Evolutionary conservation across 37 sponge, comb jelly and placozoan genomes (phyloP).

Genomic region (Axinella damicornis): DNA sequence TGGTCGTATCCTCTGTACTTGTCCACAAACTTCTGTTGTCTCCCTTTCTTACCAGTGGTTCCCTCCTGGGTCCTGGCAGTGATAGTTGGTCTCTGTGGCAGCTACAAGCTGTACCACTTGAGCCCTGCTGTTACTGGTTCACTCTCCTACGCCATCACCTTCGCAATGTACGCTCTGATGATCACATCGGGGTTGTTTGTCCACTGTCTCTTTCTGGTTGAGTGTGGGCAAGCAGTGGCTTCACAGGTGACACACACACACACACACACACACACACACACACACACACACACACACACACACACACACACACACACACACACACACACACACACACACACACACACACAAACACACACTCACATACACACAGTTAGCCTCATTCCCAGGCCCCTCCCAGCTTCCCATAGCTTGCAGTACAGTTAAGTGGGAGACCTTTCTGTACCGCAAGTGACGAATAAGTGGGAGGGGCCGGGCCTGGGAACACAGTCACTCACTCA

Average conservation of each 20-base stretch:
- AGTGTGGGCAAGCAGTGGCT: conserved; percentile 41
- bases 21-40: not conserved
- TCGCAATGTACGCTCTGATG: conserved; percentile 58
- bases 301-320: too few species aligned
- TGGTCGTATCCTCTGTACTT: too few species aligned
- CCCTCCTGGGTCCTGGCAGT: conserved; percentile 65
- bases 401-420: too few species aligned
- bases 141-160: conserved; percentile 52
- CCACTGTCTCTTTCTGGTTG: conserved; percentile 55
- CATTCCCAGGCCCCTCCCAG: too few species aligned
- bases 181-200: conserved; percentile 69
- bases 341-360: not conserved
- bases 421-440: too few species aligned
- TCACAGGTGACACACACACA: not conserved
- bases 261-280: not conserved
- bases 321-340: too few species aligned
- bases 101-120: conserved; percentile 4
- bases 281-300: too few species aligned
- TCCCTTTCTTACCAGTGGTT: conserved; percentile 40
- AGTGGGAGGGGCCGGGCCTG: too few species aligned
- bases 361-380: too few species aligned
- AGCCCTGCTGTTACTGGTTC: conserved; percentile 32
- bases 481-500: too few species aligned
- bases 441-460: too few species aligned
- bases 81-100: conserved; percentile 28